These are phyloP conservation scores for Tokudaia muenninki DNA, from an alignment of 2,797 vertebrate species.

Conservation along the genomic window DNA sequence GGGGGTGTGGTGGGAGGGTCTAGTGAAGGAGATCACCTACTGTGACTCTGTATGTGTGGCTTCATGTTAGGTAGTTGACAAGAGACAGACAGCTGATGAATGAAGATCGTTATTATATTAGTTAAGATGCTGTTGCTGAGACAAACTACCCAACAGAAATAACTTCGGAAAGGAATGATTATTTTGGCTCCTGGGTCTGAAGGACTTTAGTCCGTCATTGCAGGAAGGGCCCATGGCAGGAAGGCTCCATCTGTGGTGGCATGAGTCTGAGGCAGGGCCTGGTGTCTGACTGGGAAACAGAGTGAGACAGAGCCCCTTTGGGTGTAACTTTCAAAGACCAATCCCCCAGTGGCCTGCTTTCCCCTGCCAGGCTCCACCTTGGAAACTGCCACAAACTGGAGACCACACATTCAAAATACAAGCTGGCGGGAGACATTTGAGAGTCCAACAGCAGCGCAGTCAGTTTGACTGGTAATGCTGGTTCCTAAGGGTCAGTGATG, in stretches of 20 bases:
- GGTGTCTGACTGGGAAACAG: background rate
- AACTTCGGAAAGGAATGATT: background rate
- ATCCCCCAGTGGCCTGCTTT: background rate
- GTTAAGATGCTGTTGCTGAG: background rate
- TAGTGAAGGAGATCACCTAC: background rate
- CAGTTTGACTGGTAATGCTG: background rate
- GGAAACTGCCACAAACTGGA: background rate
- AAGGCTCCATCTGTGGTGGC: background rate
- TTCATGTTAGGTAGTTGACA: background rate
- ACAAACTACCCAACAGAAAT: background rate
- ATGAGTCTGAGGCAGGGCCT: background rate
- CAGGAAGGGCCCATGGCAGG: background rate
- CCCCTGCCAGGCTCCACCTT: background rate
- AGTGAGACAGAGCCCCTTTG: background rate
- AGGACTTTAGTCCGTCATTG: background rate
- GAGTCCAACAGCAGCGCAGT: background rate
- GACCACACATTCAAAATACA: background rate
- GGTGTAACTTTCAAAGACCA: background rate
- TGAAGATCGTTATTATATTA: background rate
- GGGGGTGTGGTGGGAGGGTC: background rate
- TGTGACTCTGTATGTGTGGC: background rate
- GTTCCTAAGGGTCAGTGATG: background rate
- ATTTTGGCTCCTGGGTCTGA: background rate
- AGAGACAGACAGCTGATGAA: background rate
- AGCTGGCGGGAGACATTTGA: background rate